phyloP scores from a whole-genome alignment of 2,888 invertebrate genomes.

The Yponomeuta evonymella region DNA sequence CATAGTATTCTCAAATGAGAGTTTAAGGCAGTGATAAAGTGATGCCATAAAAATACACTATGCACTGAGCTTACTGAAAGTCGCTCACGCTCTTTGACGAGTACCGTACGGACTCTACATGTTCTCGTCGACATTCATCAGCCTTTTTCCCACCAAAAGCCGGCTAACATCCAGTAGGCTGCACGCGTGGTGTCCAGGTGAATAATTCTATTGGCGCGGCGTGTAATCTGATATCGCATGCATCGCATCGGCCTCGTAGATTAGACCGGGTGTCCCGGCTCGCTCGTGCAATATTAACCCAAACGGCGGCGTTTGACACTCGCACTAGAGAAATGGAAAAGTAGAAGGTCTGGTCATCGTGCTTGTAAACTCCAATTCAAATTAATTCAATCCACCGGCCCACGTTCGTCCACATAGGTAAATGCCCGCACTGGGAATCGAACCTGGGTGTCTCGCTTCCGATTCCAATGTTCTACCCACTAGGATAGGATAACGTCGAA shows the following conservation, averaged over 20 bases:
- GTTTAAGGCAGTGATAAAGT: background rate
- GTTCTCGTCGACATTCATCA: background rate
- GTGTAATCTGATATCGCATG: conserved; percentile 10
- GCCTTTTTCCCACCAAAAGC: background rate
- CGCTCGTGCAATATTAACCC: conserved; percentile 17
- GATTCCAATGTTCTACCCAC: too few species aligned
- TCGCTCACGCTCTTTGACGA: background rate
- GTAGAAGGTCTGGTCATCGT: too few species aligned
- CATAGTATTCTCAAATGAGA: too few species aligned
- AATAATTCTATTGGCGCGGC: conserved; percentile 9
- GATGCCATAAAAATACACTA: conserved; percentile 20
- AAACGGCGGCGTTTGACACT: background rate
- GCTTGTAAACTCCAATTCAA: background rate
- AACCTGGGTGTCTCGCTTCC: too few species aligned
- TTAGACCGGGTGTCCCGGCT: conserved; percentile 1
- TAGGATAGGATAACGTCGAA: too few species aligned
- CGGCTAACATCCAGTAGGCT: background rate
- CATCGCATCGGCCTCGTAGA: conserved; percentile 4
- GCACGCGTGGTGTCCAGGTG: background rate
- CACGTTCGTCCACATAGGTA: too few species aligned
- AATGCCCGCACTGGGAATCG: too few species aligned
- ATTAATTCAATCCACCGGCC: too few species aligned
- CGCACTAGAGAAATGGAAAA: background rate
- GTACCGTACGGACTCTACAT: background rate
- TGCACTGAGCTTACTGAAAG: background rate